Evolutionary conservation across 2,797 vertebrate genomes (phyloP).

Genomic region (Chrysolophus pictus): DNA sequence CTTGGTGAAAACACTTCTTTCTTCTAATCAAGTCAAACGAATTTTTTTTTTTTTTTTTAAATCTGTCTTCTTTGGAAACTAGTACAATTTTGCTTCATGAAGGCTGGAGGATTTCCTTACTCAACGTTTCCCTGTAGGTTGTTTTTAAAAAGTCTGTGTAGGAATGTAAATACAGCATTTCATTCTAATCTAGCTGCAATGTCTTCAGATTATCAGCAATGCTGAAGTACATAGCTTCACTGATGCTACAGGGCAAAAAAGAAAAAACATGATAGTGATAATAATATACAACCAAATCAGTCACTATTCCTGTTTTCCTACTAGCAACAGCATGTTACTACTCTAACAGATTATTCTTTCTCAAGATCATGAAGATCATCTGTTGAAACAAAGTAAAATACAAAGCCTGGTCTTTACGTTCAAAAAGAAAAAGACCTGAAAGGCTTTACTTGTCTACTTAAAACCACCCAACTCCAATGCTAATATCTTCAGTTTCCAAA

Average conservation of each 20-base stretch:
- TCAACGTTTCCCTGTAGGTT: not conserved
- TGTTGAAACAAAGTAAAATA: not conserved
- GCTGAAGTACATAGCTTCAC: not conserved
- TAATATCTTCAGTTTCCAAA: not conserved
- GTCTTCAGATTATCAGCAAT: not conserved
- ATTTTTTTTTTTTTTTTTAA: not conserved
- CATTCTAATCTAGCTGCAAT: not conserved
- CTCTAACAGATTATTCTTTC: not conserved
- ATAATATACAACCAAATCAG: not conserved
- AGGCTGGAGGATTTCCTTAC: not conserved
- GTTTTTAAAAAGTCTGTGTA: not conserved
- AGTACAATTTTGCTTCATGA: not conserved
- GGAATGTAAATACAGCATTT: not conserved
- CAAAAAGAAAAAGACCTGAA: not conserved
- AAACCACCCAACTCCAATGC: not conserved
- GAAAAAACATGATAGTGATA: not conserved
- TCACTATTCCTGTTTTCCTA: not conserved
- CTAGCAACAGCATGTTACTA: not conserved
- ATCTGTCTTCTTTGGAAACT: not conserved
- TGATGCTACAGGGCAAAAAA: not conserved
- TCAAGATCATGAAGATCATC: not conserved
- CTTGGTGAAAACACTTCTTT: slow-evolving; percentile 12
- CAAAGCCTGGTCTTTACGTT: not conserved
- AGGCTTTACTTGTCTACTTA: not conserved
- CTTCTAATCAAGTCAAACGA: slow-evolving; percentile 25